Evolutionary conservation across 2,797 vertebrate genomes (phyloP), one percentile per base, ranked within the genome.

Genomic region (Sebastes itinus): DNA sequence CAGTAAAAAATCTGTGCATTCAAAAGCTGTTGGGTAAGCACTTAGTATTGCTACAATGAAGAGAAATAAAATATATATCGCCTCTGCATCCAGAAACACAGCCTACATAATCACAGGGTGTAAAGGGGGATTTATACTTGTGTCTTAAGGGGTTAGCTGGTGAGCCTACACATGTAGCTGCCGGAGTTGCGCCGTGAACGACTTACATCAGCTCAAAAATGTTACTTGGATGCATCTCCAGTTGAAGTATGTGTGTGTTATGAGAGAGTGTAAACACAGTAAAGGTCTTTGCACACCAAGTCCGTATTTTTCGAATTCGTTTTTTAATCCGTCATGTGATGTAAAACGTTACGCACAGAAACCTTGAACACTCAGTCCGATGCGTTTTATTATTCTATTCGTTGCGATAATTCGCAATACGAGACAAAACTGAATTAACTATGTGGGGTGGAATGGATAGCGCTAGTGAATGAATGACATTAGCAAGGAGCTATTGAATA

Each of bases 1-100:
- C 49, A 70, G 67, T 73, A 78, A 85, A 87, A 30, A 60, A 90
- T 91, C 62, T 4, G 77, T 72, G 59, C 60, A 82, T 62, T 77
- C 16, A 56, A 76, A 70, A 77, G 63, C 52, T 72, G 8, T 59
- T 14, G 13, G 27, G 80, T 80, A 54, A 81, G 73, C 71, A 46
- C 66, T 65, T 60, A 52, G 55, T 20, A 12, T 20, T 46, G 52
- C 63, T 76, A 35, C 46, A 66, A 52, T 5, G 16, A 69, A 46
- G 46, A 52, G 23, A 65, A 67, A 63, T 27, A 7, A 60, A 69
- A 52, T 28, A 71, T 32, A 70, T n/a, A 23, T 10, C 5, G 8
- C 16, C 12, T 35, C 9, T 73, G 42, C 27, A 63, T 69, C 5
- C 60, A 64, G 46, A 65, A 56, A 58, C 35, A 72, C 2, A 1